These are phyloP conservation scores for Uria aalge DNA, from an alignment of 2,113 vertebrate genomes.

Conservation along the genomic window DNA sequence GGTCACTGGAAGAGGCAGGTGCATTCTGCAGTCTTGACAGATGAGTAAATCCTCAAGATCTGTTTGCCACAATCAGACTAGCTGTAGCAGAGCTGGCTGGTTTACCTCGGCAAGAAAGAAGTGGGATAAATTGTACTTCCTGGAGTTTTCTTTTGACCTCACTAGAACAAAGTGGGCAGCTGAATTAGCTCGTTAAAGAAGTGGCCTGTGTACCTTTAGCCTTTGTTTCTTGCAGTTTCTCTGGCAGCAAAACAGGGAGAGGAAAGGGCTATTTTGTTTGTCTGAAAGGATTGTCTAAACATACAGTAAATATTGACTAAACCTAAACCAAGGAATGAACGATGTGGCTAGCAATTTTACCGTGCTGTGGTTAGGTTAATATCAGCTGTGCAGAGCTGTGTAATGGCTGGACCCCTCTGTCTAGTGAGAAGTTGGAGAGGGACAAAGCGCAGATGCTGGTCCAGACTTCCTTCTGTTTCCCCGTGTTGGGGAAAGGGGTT, in stretches of 20 bases:
- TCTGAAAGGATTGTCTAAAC: not conserved
- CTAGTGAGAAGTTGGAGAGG: not conserved
- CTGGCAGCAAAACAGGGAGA: not conserved
- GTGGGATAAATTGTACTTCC: not conserved
- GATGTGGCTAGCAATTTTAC: not conserved
- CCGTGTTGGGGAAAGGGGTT: not conserved
- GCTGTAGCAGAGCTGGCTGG: not conserved
- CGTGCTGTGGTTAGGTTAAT: not conserved
- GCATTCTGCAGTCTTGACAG: not conserved
- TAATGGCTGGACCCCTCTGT: not conserved
- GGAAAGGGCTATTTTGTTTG: not conserved
- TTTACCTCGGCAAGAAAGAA: not conserved
- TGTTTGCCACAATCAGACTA: not conserved
- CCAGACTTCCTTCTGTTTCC: not conserved
- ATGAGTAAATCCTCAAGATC: not conserved
- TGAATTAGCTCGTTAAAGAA: not conserved
- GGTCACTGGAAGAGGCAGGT: not conserved
- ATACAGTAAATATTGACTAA: not conserved
- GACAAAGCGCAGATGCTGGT: not conserved
- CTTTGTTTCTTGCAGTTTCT: not conserved
- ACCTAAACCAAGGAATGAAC: not conserved
- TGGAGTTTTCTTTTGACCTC: not conserved
- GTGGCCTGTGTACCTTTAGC: not conserved
- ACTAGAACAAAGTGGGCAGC: not conserved
- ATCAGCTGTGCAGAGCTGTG: not conserved